A percentile compares a stretch with the other conserved stretches of the same genome.
These are phyloP conservation scores for Urosaurus nigricauda DNA, from an alignment of 2,797 vertebrate genomes.

Conservation along the genomic window DNA sequence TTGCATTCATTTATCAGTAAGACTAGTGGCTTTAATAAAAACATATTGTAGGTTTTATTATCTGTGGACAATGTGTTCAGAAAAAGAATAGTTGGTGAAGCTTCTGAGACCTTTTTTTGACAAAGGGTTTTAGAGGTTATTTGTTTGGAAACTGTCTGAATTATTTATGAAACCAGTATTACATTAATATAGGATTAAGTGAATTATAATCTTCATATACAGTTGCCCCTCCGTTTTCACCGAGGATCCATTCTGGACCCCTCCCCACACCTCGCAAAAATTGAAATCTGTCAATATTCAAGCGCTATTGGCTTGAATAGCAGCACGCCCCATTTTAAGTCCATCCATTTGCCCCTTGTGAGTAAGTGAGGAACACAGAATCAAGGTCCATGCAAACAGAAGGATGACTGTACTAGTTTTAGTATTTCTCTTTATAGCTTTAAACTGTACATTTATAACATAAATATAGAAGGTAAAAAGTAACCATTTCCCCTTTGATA, in stretches of 20 bases:
- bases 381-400: no score
- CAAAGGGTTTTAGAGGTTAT: not conserved
- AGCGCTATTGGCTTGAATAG: no score
- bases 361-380: no score
- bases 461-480: not conserved
- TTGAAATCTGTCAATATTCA: no score
- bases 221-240: no score
- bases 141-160: slow-evolving; percentile 22
- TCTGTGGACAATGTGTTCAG: not conserved
- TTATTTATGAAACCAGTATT: not conserved
- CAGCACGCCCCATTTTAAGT: no score
- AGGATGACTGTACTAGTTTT: not conserved
- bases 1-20: slow-evolving; percentile 10
- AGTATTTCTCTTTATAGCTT: not conserved
- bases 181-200: not conserved
- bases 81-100: not conserved
- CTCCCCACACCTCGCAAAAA: no score
- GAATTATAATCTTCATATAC: not conserved
- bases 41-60: slow-evolving; percentile 14
- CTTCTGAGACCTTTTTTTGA: rapidly evolving
- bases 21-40: not conserved
- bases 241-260: no score
- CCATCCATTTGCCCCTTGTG: no score
- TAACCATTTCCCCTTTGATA: no score
- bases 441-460: not conserved